Evolutionary conservation across 1,140 invertebrate species (phyloP), one percentile per base, ranked within the genome.

Genomic region (Gerris buenoi): DNA sequence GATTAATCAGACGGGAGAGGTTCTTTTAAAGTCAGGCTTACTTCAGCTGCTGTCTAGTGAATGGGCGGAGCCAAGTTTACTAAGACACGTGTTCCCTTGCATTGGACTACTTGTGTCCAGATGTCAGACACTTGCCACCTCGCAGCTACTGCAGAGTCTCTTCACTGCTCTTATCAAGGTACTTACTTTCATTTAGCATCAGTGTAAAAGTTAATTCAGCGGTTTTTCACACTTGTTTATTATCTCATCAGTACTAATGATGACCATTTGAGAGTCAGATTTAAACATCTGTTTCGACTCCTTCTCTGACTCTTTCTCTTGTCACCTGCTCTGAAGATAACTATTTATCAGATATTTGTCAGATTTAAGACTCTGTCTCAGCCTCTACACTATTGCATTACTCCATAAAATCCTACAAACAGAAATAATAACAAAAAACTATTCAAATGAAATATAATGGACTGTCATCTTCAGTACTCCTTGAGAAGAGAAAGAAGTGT

Each of bases 51-150:
- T 88, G 23, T 76, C 80, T 56, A 81, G 83, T 65, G 86, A 87
- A 25, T 27, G 13, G 25, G 81, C 83, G 59, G 81, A 86, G 66
- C 75, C 76, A 1, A 74, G 78, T 33, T 83, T 89, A 65, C 83
- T 86, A 69, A 80, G 84, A 46, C 84, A 89, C 76, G 87, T 88
- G 14, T 92, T 88, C 74, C 84, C 85, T 63, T 84, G 89, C 67
- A 82, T 91, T 69, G 90, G 89, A 28, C 83, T 86, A 73, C 78
- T 91, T 18, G 85, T 84, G 1, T 80, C 82, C 57, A 82, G 85
- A 72, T 82, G 87, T 69, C 89, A 89, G 0, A 77, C 80, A 63
- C 76, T 88, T 18, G 83, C 89, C 1, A 85, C 85, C 69, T 76
- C 87, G 2, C 80, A 77, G 27, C 75, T 88, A 13, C 74, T 88